A percentile compares a stretch with the other conserved stretches of the same genome.
phyloP scores from a whole-genome alignment of 2,888 invertebrate species.

The Caradrina kadenii region DNA sequence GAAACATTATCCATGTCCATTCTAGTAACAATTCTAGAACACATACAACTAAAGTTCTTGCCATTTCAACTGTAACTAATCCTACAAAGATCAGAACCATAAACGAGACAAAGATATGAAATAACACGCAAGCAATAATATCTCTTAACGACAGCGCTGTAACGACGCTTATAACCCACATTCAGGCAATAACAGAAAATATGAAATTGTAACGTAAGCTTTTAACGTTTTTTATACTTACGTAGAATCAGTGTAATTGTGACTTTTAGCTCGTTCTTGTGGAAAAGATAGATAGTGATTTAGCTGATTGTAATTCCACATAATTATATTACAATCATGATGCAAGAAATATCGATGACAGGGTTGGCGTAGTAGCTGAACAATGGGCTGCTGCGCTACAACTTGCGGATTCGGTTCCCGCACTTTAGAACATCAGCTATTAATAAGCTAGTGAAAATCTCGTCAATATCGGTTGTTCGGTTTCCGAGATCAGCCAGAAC shows the following conservation, averaged over 20 bases:
- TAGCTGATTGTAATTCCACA: too few species aligned
- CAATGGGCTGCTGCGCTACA: too few species aligned
- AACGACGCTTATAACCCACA: constrained; percentile 61
- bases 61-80: constrained; percentile 16
- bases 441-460: too few species aligned
- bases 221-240: constrained; percentile 39
- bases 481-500: too few species aligned
- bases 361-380: too few species aligned
- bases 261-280: neutral
- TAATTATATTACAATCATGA: too few species aligned
- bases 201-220: constrained; percentile 57
- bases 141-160: constrained; percentile 50
- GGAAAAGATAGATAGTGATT: neutral
- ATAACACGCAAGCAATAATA: constrained; percentile 60
- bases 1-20: neutral
- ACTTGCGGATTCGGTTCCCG: too few species aligned
- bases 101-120: constrained; percentile 57
- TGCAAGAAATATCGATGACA: too few species aligned
- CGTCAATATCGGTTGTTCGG: too few species aligned
- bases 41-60: neutral
- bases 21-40: neutral
- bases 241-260: neutral
- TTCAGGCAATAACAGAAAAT: constrained; percentile 59
- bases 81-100: constrained; percentile 49
- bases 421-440: too few species aligned